Base-by-base conservation (phyloP, 1,140 invertebrate genomes). In the Drosophila kikkawai region DNA sequence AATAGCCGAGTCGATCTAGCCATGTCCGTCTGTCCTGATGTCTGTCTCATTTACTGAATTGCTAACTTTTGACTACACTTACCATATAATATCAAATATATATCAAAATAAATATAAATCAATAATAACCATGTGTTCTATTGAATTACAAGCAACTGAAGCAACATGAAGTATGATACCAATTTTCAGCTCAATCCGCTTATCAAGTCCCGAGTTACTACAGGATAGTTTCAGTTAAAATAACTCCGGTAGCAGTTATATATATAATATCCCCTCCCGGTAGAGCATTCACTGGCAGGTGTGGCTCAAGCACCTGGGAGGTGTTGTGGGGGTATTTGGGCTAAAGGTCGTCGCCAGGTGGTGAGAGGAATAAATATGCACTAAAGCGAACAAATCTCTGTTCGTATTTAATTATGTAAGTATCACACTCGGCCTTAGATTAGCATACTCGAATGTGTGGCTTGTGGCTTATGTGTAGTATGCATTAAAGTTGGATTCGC, bases 321-420 rank as follows among this genome's bases (percentile, higher is more conserved):
- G n/a, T 55, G 29, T 7, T 37, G 26, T 37, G 22, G 22, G 22
- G n/a, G n/a, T n/a, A n/a, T n/a, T n/a, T n/a, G n/a, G n/a, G 34
- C 37, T 26, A 69, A 68, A 69, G 67, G 45, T 69, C 63, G 37
- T 29, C 36, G 13, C n/a, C 32, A 17, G 29, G 15, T 48, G 58
- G 32, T 19, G 29, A 42, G 66, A 29, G 26, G 51, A 29, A 67
- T 69, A 68, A 67, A 69, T 69, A 61, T 36, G 22, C 22, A 22
- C 57, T 17, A 56, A 56, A 37, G 59, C 41, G 19, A 42, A 34
- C 66, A 69, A 69, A 69, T 69, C 66, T 34, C 66, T 34, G 63
- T n/a, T 60, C 36, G 39, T 3, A 79, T 74, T 82, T 75, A 85
- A 81, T 85, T 85, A 81, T 79, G 65, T 78, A 71, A 80, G 64